Evolutionary conservation across 2,797 vertebrate species (phyloP).

Genomic region (Pitangus sulphuratus): DNA sequence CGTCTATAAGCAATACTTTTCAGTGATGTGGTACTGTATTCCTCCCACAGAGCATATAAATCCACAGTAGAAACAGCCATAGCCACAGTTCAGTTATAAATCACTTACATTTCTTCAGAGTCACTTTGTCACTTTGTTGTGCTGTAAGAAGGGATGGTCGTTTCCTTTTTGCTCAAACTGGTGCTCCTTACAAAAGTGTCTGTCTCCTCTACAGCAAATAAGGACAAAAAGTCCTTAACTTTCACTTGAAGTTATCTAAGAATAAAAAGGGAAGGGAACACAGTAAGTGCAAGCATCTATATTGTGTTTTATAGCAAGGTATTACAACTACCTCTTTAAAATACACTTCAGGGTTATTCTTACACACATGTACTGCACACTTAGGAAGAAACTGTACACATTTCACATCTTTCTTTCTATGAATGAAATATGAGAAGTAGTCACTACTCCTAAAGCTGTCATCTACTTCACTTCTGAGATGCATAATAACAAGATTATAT

Average conservation of each 20-base stretch:
- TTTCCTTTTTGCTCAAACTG: conserved; percentile 28
- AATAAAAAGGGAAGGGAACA: not conserved
- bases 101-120: conserved; percentile 73
- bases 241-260: conserved; percentile 41
- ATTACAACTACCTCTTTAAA: not conserved
- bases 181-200: conserved; percentile 35
- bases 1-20: not conserved
- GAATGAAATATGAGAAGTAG: not conserved
- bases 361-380: not conserved
- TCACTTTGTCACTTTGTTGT: conserved; percentile 22
- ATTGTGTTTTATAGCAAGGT: not conserved
- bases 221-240: conserved; percentile 52
- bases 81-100: not conserved
- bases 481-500: not conserved
- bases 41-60: not conserved
- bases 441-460: not conserved
- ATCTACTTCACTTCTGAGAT: not conserved
- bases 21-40: not conserved
- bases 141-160: not conserved
- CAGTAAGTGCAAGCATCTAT: not conserved
- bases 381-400: not conserved
- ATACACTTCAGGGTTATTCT: not conserved
- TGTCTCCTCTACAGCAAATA: conserved; percentile 33
- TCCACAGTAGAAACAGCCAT: not conserved
- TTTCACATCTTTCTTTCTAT: not conserved